phyloP scores from a whole-genome alignment of 2,113 vertebrate genomes.

The Triplophysa rosa region DNA sequence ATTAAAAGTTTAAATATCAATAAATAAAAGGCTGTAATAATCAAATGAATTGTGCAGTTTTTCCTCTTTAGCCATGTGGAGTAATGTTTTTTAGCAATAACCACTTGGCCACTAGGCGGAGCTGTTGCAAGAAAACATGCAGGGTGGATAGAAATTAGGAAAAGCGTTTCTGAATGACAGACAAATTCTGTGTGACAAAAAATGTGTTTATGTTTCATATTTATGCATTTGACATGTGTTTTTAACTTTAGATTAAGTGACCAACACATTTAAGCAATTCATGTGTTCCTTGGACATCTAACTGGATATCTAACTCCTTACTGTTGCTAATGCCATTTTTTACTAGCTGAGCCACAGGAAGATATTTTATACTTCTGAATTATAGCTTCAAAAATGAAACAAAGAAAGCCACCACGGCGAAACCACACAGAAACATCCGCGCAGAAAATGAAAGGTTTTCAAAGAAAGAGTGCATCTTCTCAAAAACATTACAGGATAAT shows the following conservation, averaged over 20 bases:
- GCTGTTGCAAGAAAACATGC: neutral
- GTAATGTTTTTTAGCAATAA: neutral
- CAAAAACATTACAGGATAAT: constrained; percentile 33
- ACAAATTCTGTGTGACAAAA: constrained; percentile 41
- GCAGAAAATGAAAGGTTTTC: constrained; percentile 50
- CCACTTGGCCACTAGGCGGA: constrained; percentile 37
- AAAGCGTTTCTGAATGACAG: constrained; percentile 22
- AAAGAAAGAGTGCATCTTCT: constrained; percentile 23
- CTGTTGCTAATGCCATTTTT: no score
- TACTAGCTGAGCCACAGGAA: no score
- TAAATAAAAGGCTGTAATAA: neutral
- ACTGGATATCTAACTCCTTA: no score
- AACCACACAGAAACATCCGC: neutral
- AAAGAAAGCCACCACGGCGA: neutral
- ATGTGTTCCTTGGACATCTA: no score
- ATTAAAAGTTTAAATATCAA: neutral
- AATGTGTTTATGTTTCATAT: neutral
- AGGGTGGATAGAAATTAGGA: constrained; percentile 11
- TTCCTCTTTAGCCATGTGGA: neutral
- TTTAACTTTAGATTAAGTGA: no score
- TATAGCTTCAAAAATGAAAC: constrained; percentile 39
- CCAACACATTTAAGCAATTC: no score
- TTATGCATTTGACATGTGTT: no score
- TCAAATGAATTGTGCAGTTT: neutral
- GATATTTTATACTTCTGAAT: constrained; percentile 31